phyloP scores from a whole-genome alignment of 2,113 vertebrate genomes.

The Melierax canorus region DNA sequence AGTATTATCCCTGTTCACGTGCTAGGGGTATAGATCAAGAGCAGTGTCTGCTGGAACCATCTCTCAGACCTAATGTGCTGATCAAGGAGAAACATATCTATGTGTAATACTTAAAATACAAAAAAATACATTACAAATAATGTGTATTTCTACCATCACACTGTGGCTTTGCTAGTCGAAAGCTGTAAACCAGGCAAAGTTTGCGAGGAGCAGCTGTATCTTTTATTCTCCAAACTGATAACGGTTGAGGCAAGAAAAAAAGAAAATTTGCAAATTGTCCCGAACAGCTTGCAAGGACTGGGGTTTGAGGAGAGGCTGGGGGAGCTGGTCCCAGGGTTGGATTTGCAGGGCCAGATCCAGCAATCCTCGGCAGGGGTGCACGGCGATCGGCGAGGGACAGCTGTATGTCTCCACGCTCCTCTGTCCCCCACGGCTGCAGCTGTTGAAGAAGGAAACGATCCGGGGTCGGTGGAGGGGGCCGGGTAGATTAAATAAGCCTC shows the following conservation, averaged over 20 bases:
- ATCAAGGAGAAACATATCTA: not conserved
- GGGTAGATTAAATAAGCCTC: not conserved
- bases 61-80: not conserved
- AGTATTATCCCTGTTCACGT: not conserved
- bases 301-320: not conserved
- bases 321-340: not conserved
- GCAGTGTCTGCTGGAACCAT: not conserved
- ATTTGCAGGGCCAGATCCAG: fast-evolving
- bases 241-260: not conserved
- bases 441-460: constrained; percentile 17
- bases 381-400: not conserved
- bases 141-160: not conserved
- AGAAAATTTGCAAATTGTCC: not conserved
- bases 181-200: not conserved
- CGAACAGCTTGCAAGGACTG: fast-evolving
- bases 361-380: not conserved
- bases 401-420: not conserved
- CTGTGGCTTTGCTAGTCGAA: not conserved
- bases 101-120: not conserved
- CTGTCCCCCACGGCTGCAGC: not conserved
- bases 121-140: not conserved
- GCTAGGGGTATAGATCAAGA: not conserved
- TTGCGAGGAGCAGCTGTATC: fast-evolving
- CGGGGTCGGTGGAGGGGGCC: not conserved
- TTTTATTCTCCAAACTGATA: not conserved